Evolutionary conservation across 2,113 vertebrate species (phyloP), one percentile per base, ranked within the genome.

Genomic region (Plotosus lineatus): DNA sequence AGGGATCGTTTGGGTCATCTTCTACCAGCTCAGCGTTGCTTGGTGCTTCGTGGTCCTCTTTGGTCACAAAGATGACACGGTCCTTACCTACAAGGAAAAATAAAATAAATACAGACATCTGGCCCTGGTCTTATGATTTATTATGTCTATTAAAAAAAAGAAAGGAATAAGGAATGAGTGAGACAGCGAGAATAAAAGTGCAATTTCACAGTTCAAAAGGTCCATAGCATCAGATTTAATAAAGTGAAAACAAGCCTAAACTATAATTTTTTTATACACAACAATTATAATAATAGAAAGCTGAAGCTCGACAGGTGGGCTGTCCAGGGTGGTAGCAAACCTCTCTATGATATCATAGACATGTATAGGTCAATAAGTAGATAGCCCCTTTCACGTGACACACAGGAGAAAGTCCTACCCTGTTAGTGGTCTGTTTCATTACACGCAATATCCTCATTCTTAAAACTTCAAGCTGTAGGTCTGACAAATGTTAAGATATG

Each of bases 1-100:
- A 99, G 0, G 98, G 98, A 68, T 99, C 98, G 4, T 95, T 92
- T 1, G 98, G 98, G 85, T 99, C 98, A 78, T 99, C 98, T 9
- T 96, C 95, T 48, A 99, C 93, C 85, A 99, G 90, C 88, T 99
- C 97, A 6, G 98, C 98, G 1, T 88, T 98, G 92, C 98, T 99
- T 0, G 98, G 98, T 0, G 94, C 91, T 84, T 98, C 98, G 2
- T 99, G 98, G 85, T 99, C 98, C 74, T 94, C 93, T 72, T 94
- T 94, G 3, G 93, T 94, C 69, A 93, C 93, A 85, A 94, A 94
- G 72, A 94, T 93, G 63, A 94, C 89, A 9, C 87, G 92, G 82
- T 94, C 93, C 88, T 94, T 94, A 72, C 93, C 93, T 94, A 68
- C 40, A n/a, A 11, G 80, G 28, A 55, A 6, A 51, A 38, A 68